A percentile compares a stretch with the other conserved stretches of the same genome.
phyloP scores from a whole-genome alignment of 2,888 invertebrate genomes.

The Acanthoscelides obtectus region DNA sequence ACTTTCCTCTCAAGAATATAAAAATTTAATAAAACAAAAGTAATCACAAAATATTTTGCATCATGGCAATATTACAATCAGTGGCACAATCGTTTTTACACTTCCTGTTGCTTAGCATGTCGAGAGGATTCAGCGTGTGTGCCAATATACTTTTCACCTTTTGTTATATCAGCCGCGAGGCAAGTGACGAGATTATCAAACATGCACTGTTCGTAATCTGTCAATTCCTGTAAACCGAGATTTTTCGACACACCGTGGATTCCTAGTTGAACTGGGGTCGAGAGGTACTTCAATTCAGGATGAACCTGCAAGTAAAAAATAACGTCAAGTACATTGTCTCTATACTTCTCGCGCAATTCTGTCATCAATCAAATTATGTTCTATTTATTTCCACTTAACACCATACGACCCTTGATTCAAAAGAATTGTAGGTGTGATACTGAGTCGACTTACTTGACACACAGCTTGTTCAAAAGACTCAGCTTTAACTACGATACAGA shows the following conservation, averaged over 20 bases:
- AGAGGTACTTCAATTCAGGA: constrained; percentile 38
- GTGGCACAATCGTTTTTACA: neutral
- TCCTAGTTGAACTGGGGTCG: constrained; percentile 42
- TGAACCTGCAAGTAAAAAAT: neutral
- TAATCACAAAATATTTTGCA: no score
- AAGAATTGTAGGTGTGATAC: no score
- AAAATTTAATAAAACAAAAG: no score
- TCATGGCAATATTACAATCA: neutral
- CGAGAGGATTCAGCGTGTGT: neutral
- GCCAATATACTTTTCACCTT: constrained; percentile 37
- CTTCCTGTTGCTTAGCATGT: neutral
- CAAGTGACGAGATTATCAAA: constrained; percentile 37
- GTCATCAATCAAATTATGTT: no score
- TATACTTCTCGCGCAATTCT: no score
- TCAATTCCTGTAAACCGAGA: constrained; percentile 38
- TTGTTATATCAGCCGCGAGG: constrained; percentile 36
- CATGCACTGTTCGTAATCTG: constrained; percentile 41
- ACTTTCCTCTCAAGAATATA: no score
- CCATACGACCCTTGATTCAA: no score
- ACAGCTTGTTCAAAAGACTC: no score
- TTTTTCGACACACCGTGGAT: constrained; percentile 37
- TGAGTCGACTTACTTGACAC: no score
- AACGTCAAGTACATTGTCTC: no score
- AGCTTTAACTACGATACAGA: no score
- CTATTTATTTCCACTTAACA: no score